phyloP scores from a whole-genome alignment of 2,797 vertebrate species.

The Dendrocincla fuliginosa region DNA sequence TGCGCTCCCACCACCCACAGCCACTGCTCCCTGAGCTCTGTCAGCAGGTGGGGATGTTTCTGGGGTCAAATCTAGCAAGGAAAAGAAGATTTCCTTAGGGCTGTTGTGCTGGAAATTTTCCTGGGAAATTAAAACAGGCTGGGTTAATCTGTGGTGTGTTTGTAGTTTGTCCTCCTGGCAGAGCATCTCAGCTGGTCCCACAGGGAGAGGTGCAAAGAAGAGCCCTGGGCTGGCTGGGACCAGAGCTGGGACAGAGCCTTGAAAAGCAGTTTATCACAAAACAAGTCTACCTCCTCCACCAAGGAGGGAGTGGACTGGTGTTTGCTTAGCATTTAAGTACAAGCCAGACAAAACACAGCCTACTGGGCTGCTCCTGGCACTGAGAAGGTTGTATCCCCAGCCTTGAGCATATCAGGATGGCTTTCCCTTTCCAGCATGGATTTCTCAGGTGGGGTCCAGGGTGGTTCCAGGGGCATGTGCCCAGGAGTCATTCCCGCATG shows the following conservation, averaged over 20 bases:
- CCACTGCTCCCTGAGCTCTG: neutral
- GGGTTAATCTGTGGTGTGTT: too few relatives aligned
- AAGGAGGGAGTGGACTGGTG: neutral
- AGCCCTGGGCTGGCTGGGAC: too few relatives aligned
- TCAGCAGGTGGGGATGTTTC: neutral
- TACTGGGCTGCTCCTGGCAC: neutral
- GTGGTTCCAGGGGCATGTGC: accelerated
- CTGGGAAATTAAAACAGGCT: neutral
- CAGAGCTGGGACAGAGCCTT: neutral
- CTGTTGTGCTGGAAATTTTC: neutral
- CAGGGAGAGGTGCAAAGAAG: neutral
- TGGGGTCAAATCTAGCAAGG: neutral
- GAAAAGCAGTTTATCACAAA: neutral
- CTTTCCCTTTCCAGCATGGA: neutral
- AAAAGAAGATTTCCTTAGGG: neutral
- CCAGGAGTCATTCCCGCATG: neutral
- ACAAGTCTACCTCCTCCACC: too few relatives aligned
- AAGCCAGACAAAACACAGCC: neutral
- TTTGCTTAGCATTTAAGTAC: neutral
- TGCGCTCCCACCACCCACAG: neutral
- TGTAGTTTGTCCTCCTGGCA: neutral
- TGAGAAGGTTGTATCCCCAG: neutral
- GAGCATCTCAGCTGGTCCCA: neutral
- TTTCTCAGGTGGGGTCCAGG: neutral
- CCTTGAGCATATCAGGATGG: accelerated